phyloP scores from a whole-genome alignment of 2,888 invertebrate species.

The Metallyticus violacea region DNA sequence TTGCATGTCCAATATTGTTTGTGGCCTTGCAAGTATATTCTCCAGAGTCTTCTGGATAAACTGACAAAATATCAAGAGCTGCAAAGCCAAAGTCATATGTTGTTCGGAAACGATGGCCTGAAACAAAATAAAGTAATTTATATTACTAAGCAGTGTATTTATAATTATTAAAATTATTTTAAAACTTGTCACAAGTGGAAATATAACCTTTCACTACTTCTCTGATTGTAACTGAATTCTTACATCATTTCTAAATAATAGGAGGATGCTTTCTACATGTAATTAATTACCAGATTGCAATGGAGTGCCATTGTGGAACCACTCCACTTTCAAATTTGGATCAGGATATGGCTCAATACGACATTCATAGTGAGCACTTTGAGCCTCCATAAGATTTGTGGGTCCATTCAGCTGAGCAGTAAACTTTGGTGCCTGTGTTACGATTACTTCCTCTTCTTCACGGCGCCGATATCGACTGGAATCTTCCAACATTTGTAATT shows the following conservation, averaged over 20 bases:
- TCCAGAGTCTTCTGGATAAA: constrained; percentile 91
- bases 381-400: constrained; percentile 78
- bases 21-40: constrained; percentile 86
- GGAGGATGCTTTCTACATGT: neutral
- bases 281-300: constrained; percentile 64
- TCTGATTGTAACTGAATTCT: too few species aligned
- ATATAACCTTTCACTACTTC: too few species aligned
- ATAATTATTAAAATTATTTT: neutral
- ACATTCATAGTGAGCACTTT: constrained; percentile 90
- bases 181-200: neutral
- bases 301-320: constrained; percentile 91
- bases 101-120: constrained; percentile 84
- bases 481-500: constrained; percentile 84
- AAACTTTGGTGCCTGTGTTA: constrained; percentile 82
- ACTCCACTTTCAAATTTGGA: constrained; percentile 83
- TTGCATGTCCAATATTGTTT: constrained; percentile 79
- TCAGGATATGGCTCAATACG: constrained; percentile 91
- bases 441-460: constrained; percentile 70
- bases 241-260: neutral
- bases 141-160: neutral
- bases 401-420: constrained; percentile 84
- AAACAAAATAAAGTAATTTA: neutral
- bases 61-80: constrained; percentile 90
- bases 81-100: constrained; percentile 97
- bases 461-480: constrained; percentile 72